Conservation (phyloP, 2,797 vertebrate genomes). For the Microcaecilia unicolor region DNA sequence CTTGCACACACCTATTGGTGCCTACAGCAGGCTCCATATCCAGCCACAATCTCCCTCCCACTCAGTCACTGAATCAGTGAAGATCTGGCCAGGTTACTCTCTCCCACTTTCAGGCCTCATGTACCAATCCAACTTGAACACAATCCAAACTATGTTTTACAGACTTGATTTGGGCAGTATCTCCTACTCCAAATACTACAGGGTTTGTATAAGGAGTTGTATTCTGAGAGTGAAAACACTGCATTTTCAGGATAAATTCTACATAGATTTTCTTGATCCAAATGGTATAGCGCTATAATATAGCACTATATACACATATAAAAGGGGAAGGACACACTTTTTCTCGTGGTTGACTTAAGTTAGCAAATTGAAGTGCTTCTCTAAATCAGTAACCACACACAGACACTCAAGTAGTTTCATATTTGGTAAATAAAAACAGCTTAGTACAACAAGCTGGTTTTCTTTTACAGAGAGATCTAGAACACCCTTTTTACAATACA, state of each 20-base stretch:
- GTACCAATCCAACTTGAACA: too few relatives aligned
- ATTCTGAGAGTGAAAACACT: conserved; percentile 1
- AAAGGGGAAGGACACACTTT: conserved; percentile 6
- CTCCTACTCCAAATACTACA: conserved; percentile 1
- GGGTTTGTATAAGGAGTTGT: conserved; percentile 11
- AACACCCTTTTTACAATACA: conserved; percentile 41
- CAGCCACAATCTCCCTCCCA: too few relatives aligned
- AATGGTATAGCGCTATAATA: neutral
- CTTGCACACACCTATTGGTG: too few relatives aligned
- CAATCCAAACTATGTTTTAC: too few relatives aligned
- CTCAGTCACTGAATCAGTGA: too few relatives aligned
- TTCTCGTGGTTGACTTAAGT: conserved; percentile 16
- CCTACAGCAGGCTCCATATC: too few relatives aligned
- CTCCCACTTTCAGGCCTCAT: too few relatives aligned
- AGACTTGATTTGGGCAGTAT: conserved; percentile 1
- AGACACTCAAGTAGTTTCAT: conserved; percentile 32
- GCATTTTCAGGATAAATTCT: conserved; percentile 2
- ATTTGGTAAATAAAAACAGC: conserved; percentile 34
- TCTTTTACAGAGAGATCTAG: conserved; percentile 21
- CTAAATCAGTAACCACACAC: too few relatives aligned
- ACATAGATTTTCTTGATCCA: conserved; percentile 3
- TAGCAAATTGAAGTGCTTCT: conserved; percentile 9
- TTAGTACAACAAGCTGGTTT: neutral
- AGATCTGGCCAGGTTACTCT: too few relatives aligned
- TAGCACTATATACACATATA: neutral